Percentiles rank a stretch among this genome's conserved stretches.
phyloP scores from a whole-genome alignment of 2,888 invertebrate genomes.

The Resseliella maxima region DNA sequence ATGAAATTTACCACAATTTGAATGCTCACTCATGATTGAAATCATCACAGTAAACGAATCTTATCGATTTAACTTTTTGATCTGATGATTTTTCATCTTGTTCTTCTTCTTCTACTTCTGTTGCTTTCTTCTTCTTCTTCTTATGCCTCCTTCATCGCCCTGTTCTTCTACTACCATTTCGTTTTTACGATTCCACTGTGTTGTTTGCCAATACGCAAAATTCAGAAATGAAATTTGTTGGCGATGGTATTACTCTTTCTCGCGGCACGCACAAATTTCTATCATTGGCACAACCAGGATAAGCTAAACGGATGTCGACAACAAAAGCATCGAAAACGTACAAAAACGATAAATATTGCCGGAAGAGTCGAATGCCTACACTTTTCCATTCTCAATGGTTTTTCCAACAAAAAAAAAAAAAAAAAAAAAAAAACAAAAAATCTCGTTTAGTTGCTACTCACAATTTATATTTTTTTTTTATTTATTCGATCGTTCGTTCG shows the following conservation, averaged over 20 bases:
- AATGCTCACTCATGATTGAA: constrained; percentile 46
- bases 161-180: no score
- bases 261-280: background rate
- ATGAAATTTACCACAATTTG: constrained; percentile 52
- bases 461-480: no score
- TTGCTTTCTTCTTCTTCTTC: background rate
- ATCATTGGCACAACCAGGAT: background rate
- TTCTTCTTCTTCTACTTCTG: background rate
- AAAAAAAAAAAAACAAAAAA: no score
- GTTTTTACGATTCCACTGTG: background rate
- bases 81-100: background rate
- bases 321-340: constrained; percentile 25
- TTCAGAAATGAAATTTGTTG: constrained; percentile 27
- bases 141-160: no score
- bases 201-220: constrained; percentile 33
- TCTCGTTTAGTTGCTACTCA: background rate
- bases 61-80: constrained; percentile 53
- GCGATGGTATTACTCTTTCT: background rate
- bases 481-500: no score
- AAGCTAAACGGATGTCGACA: background rate
- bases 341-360: constrained; percentile 51
- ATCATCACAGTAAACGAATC: constrained; percentile 48
- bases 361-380: background rate
- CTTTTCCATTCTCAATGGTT: background rate
- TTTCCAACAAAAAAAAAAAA: no score